Base-by-base conservation (phyloP, 2,113 vertebrate species). In the Corvus cornix region DNA sequence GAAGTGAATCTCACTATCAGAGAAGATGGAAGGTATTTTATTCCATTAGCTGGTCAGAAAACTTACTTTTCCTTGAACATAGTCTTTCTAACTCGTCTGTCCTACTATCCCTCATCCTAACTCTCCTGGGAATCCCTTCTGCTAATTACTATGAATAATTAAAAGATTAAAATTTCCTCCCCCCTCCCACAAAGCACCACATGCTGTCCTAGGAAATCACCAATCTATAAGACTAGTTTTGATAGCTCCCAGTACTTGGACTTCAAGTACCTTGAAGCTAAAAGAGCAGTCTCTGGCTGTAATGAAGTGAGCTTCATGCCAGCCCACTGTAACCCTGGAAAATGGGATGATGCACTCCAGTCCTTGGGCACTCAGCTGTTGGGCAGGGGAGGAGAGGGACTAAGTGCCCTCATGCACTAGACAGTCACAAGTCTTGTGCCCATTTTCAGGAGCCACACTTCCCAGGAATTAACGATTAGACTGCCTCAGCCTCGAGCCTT, bases 71-170 rank as follows among this genome's bases (percentile, higher is more conserved):
- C 33, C 43, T 81, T 48, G 10, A 89, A 39, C 58, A 73, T 7
- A 62, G 27, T 55, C 63, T 51, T 64, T 60, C n/a, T 68, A 63
- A 74, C 16, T 59, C 67, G 3, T 51, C 24, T 91, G 60, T 35
- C 64, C 68, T 70, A 39, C 63, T 88, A 43, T 17, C 37, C 33
- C 11, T 56, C 63, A 63, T 62, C 55, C 35, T 31, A 85, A 35
- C n/a, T 70, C 62, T 76, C 43, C 22, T 41, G 35, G 39, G 26
- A 96, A 90, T 89, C 84, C 51, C 35, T 91, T 85, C 81, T 89
- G 37, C 75, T 95, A 96, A 96, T 90, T 86, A 86, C 76, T 52
- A 81, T 44, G 52, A 94, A 95, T 94, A 93, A 94, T 93, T 88
- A 95, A 70, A 80, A 93, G 92, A 95, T 94, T 93, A 95, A 62